Evolutionary conservation across 1,140 invertebrate genomes (phyloP), one percentile per base, ranked within the genome.

Genomic region (Rhopalosiphum maidis): DNA sequence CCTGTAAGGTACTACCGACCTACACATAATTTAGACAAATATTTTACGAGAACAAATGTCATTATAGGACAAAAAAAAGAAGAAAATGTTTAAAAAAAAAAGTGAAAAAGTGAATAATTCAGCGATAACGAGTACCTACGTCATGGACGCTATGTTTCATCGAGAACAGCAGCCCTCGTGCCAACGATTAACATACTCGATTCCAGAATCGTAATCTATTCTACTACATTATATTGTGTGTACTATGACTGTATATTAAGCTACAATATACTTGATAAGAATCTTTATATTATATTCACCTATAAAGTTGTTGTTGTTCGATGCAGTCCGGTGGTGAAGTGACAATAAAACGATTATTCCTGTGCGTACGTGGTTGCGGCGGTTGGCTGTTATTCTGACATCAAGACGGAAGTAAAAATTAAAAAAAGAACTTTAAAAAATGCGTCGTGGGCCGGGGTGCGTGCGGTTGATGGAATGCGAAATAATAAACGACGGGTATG

Each of bases 261-360:
- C 30, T 77, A 77, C 4, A n/a, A 15, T 77, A 18, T 21, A 77
- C 18, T 77, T 77, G 60, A 77, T n/a, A 18, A 77, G 15, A 6
- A 77, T 35, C 15, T 77, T n/a, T 18, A 35, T 46, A n/a, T 86
- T 7, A 83, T 83, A 85, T 85, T 85, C 41, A 85, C 83, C 83
- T 85, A 41, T 11, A 4, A 23, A 25, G 41, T 8, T 37, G 83
- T 25, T 23, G 15, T 41, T 43, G 37, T 2, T 30, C 83, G 83
- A 85, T 43, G 9, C 83, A 25, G 9, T 85, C 83, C 83, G 41
- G 41, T 11, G 83, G 37, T 22, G 35, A 25, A 83, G 82, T 3
- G 82, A 37, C 82, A 22, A 35, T 83, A 83, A 41, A 85, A 85
- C 82, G 23, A 83, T 83, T 85, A 85, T 85, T 85, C 83, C 83